Evolutionary conservation across 2,888 invertebrate genomes (phyloP), one percentile per base, ranked within the genome.

Genomic region (Phengaris alcon): DNA sequence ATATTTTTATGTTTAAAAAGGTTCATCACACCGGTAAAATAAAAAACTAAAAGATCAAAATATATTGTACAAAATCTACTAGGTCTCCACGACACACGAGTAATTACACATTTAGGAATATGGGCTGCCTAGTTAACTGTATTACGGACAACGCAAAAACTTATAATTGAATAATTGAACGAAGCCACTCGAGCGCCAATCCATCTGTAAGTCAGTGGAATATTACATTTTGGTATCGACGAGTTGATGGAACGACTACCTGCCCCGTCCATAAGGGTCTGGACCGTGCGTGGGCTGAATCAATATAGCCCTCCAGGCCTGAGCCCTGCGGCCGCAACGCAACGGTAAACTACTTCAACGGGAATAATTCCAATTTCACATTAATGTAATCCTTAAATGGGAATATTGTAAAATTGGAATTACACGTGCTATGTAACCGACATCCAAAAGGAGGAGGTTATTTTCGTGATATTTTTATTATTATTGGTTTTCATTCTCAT

Each of bases 271-370:
- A 59, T 22, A 59, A 59, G 57, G 22, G 57, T 15, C 22, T 22
- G 59, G 59, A 59, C 59, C 59, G 22, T 59, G 22, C 59, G 59
- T 59, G 59, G 59, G 59, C 59, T 59, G 22, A 59, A 59, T 59
- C 59, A 73, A 54, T 54, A 35, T 13, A 22, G 46, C 59, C 8
- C 48, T 48, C 48, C 48, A 15, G 59, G 10, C 22, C 22, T 10
- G 10, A 10, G 10, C 59, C 59, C 59, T 9, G 22, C 22, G 22
- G 15, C 22, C 59, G 22, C 57, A 15, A 15, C 57, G 57, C 57
- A 15, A 15, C 57, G 57, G 57, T 10, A 59, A 59, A 59, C 59
- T 57, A 57, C 22, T 59, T 10, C 22, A 59, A 59, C 22, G 15
- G 22, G 22, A 59, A 22, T 59, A 59, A 59, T 59, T 59, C 22